phyloP scores from a whole-genome alignment of 2,113 vertebrate species.

The Pseudopodoces humilis region DNA sequence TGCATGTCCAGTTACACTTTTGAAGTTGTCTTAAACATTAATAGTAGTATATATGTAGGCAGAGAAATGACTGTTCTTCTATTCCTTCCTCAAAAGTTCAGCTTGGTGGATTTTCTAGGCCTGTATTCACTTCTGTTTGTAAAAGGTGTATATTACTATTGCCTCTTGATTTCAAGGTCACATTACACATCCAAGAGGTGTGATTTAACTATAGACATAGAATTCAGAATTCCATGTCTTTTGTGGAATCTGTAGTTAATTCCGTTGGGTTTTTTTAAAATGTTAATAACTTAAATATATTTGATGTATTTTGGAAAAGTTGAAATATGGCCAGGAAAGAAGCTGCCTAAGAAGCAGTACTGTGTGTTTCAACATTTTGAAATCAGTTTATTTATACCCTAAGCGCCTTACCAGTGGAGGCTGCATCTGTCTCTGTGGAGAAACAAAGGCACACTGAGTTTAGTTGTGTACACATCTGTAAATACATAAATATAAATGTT shows the following conservation, averaged over 20 bases:
- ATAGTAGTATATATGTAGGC: background rate
- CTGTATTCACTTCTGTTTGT: background rate
- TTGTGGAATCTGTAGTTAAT: background rate
- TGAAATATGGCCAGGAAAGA: background rate
- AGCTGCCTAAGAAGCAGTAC: background rate
- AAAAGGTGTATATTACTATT: background rate
- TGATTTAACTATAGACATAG: background rate
- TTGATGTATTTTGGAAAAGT: background rate
- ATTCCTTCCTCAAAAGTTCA: background rate
- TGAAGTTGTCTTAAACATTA: background rate
- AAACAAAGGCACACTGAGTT: background rate
- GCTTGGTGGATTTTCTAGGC: background rate
- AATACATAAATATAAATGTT: background rate
- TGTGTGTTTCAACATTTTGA: background rate
- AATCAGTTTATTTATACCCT: background rate
- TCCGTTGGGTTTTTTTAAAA: background rate
- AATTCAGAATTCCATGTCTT: background rate
- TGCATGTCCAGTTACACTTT: background rate
- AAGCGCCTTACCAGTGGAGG: background rate
- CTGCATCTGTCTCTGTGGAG: background rate
- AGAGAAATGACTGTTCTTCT: background rate
- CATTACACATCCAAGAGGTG: background rate
- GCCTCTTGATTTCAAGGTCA: background rate
- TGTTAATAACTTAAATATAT: background rate
- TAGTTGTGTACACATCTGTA: background rate